Percentiles rank a stretch among this genome's conserved stretches.
Conservation (phyloP, 1,140 invertebrate species). For the Drosophila pallidifrons region DNA sequence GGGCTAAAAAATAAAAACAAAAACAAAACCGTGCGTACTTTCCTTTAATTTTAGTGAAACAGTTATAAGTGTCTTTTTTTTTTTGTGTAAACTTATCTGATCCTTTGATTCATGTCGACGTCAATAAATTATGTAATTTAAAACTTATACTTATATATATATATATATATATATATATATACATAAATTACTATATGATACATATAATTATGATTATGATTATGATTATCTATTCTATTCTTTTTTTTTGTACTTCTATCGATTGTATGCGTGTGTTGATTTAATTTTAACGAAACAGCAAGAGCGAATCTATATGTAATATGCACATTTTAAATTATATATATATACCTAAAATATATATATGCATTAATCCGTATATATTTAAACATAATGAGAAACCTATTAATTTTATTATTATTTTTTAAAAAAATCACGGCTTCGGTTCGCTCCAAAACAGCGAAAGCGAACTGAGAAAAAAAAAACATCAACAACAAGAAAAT, state of each 20-base stretch:
- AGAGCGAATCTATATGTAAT: constrained; percentile 35
- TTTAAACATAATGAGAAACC: constrained; percentile 24
- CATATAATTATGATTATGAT: constrained; percentile 44
- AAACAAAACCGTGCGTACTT: constrained; percentile 57
- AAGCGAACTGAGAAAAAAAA: constrained; percentile 38
- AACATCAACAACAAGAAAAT: constrained; percentile 56
- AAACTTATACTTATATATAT: constrained; percentile 33
- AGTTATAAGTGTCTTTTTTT: constrained; percentile 50
- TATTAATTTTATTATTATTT: constrained; percentile 58
- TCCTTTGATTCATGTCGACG: constrained; percentile 24
- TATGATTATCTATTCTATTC: constrained; percentile 33
- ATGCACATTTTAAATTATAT: constrained; percentile 40
- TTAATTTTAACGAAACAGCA: constrained; percentile 45
- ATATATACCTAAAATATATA: constrained; percentile 16
- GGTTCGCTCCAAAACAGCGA: constrained; percentile 28
- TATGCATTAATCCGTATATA: constrained; percentile 18
- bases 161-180: constrained; percentile 26
- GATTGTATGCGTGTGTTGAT: constrained; percentile 44
- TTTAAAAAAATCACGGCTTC: constrained; percentile 34
- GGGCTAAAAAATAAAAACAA: constrained; percentile 30
- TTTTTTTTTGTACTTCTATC: constrained; percentile 34
- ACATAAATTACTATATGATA: constrained; percentile 28
- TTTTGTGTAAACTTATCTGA: constrained; percentile 35
- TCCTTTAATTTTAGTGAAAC: constrained; percentile 68
- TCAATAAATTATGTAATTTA: constrained; percentile 44